Percentiles rank a stretch among this genome's conserved stretches.
phyloP scores from a whole-genome alignment of 2,888 invertebrate genomes.

The Ichneumon xanthorius region DNA sequence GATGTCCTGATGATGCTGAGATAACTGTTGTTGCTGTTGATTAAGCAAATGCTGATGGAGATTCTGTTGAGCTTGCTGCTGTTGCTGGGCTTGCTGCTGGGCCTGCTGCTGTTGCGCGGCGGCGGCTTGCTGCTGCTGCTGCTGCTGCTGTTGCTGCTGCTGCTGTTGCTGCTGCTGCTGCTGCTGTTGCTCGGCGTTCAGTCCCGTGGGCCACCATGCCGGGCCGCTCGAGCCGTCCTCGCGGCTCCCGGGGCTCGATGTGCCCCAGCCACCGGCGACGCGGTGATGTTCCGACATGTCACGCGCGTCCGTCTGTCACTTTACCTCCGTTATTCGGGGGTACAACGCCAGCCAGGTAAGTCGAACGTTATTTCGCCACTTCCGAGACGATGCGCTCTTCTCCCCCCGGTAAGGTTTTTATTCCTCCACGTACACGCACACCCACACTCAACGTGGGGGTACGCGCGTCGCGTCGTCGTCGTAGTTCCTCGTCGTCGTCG shows the following conservation, averaged over 20 bases:
- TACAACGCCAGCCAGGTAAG: conserved; percentile 42
- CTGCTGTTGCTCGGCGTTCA: conserved; percentile 79
- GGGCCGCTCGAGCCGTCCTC: conserved; percentile 85
- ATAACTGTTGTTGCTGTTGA: conserved; percentile 80
- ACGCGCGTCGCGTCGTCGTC: conserved; percentile 56
- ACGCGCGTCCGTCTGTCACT: conserved; percentile 77
- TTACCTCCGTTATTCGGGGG: conserved; percentile 72
- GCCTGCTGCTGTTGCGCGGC: conserved; percentile 84
- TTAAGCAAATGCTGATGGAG: conserved; percentile 83
- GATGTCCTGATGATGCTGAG: conserved; percentile 85
- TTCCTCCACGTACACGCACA: conserved; percentile 46
- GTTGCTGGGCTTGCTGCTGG: conserved; percentile 86
- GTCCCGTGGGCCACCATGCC: conserved; percentile 86
- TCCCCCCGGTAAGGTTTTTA: neutral
- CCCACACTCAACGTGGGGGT: conserved; percentile 66
- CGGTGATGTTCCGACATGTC: conserved; percentile 89
- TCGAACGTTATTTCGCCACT: conserved; percentile 50
- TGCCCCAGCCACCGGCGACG: conserved; percentile 88
- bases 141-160: conserved; percentile 77
- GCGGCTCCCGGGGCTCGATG: conserved; percentile 83
- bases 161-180: conserved; percentile 70
- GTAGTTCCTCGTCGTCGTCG: conserved; percentile 47
- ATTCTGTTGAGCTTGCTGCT: conserved; percentile 85
- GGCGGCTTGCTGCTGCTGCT: conserved; percentile 84
- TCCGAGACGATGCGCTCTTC: conserved; percentile 11